Percentiles rank a stretch among this genome's conserved stretches.
Evolutionary conservation across 2,797 vertebrate species (phyloP).

Genomic region (Sebastes umbrosus): DNA sequence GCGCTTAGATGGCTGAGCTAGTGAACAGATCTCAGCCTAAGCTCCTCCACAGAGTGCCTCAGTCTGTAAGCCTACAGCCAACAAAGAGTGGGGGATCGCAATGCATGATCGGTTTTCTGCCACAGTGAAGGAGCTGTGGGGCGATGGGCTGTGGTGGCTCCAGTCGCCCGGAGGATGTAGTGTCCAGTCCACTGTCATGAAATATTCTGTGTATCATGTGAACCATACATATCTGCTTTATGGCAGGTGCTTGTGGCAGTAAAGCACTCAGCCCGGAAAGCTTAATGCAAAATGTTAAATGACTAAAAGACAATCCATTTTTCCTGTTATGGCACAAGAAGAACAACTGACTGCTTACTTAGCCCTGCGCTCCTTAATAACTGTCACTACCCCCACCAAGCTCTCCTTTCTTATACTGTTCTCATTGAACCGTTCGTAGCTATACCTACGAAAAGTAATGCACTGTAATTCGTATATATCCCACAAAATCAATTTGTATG

Average conservation of each 20-base stretch:
- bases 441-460: too few species aligned
- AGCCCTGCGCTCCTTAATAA: not conserved
- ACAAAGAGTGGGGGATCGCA: constrained; percentile 36
- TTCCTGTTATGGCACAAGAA: not conserved
- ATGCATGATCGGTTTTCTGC: constrained; percentile 35
- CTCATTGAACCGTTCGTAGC: too few species aligned
- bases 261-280: not conserved
- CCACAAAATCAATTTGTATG: too few species aligned
- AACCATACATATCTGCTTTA: not conserved
- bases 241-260: not conserved
- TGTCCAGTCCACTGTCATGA: not conserved
- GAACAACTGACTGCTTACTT: not conserved
- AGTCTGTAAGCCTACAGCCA: constrained; percentile 49
- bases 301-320: not conserved
- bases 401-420: not conserved
- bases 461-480: too few species aligned
- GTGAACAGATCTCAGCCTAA: constrained; percentile 68
- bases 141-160: not conserved
- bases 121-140: constrained; percentile 19
- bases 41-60: constrained; percentile 50
- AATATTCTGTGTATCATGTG: not conserved
- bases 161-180: not conserved
- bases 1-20: constrained; percentile 76
- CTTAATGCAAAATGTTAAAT: not conserved
- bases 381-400: not conserved